Evolutionary conservation across 2,113 vertebrate species (phyloP).

Genomic region (Hemichromis elongatus): DNA sequence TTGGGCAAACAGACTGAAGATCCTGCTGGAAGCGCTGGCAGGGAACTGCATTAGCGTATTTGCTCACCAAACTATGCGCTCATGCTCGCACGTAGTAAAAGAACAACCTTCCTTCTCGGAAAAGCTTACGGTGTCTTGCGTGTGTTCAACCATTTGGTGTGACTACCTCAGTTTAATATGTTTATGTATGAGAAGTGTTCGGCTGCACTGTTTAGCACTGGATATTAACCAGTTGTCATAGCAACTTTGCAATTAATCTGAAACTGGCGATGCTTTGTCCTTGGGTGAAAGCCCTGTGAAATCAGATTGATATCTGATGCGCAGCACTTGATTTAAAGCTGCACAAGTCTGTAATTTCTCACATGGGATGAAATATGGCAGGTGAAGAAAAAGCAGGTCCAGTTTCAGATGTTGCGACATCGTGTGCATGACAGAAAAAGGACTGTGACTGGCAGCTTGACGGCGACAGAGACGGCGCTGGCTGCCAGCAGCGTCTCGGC

Average conservation of each 20-base stretch:
- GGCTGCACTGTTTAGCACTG: slow-evolving; percentile 26
- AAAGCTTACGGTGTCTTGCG: background rate
- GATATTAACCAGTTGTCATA: slow-evolving; percentile 56
- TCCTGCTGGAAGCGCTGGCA: slow-evolving; percentile 42
- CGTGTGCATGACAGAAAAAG: background rate
- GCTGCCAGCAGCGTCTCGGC: slow-evolving; percentile 1
- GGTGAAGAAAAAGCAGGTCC: background rate
- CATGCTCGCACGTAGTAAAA: background rate
- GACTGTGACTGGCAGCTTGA: slow-evolving; percentile 9
- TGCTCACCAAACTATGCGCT: slow-evolving; percentile 34
- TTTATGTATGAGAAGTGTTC: background rate
- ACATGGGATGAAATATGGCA: background rate
- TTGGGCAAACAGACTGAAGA: slow-evolving; percentile 58
- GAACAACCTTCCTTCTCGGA: background rate
- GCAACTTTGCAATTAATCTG: slow-evolving; percentile 54
- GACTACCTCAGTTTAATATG: background rate
- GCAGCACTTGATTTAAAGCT: background rate
- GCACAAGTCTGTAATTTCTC: background rate
- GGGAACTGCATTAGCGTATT: slow-evolving; percentile 19
- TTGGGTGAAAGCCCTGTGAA: slow-evolving; percentile 36
- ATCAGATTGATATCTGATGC: slow-evolving; percentile 26
- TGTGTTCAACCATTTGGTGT: background rate
- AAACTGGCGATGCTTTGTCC: slow-evolving; percentile 46
- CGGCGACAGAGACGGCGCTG: background rate
- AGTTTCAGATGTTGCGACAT: background rate